Evolutionary conservation across 64 coral and sea anemone genomes (phyloP).

Genomic region (Orbicella faveolata): DNA sequence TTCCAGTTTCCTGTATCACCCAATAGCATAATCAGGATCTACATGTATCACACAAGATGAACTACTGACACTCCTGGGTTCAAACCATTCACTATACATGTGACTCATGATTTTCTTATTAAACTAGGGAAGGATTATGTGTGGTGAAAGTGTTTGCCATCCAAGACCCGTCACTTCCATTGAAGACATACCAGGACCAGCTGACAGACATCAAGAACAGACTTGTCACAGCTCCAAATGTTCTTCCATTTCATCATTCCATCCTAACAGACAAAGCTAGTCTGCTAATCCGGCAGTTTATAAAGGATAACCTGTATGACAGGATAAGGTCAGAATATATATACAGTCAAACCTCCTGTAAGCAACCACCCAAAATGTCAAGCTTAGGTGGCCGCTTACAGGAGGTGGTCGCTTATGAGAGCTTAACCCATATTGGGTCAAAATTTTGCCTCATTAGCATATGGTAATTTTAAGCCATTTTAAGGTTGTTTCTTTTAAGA

Average conservation of each 20-base stretch:
- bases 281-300: constrained; percentile 84
- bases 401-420: too few relatives aligned
- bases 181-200: constrained; percentile 93
- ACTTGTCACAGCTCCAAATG: constrained; percentile 73
- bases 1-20: too few relatives aligned
- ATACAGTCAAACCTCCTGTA: too few relatives aligned
- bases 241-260: constrained; percentile 85
- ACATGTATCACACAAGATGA: too few relatives aligned
- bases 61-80: too few relatives aligned
- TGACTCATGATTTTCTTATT: background rate
- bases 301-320: constrained; percentile 97
- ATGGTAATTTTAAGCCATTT: too few relatives aligned
- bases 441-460: too few relatives aligned
- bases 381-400: too few relatives aligned
- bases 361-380: too few relatives aligned
- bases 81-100: background rate
- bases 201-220: constrained; percentile 83
- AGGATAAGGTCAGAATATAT: constrained; percentile 76
- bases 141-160: constrained; percentile 99
- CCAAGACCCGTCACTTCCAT: constrained; percentile 92
- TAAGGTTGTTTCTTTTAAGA: too few relatives aligned
- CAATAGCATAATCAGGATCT: too few relatives aligned
- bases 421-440: too few relatives aligned
- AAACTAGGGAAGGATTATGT: constrained; percentile 90
- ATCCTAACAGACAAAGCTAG: constrained; percentile 95